Conservation (phyloP, 2,113 vertebrate species). For the Nothobranchius furzeri region DNA sequence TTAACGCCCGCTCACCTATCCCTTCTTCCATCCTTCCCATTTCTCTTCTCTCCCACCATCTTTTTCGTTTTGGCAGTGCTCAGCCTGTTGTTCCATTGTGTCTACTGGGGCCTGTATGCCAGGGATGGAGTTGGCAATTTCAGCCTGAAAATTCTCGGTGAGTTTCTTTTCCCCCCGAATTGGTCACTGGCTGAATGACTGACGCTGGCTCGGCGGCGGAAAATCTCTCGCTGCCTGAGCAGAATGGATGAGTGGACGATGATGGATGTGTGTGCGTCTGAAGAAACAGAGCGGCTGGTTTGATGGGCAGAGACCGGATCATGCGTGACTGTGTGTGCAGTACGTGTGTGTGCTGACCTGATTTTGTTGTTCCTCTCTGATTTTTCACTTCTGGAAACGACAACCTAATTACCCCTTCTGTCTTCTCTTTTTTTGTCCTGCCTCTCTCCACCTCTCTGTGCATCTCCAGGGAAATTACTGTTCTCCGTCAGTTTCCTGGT, state of each 20-base stretch:
- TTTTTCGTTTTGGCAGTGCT: slow-evolving; percentile 76
- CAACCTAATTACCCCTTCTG: slow-evolving; percentile 69
- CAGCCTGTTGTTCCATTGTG: slow-evolving; percentile 90
- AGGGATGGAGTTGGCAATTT: slow-evolving; percentile 86
- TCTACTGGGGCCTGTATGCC: slow-evolving; percentile 92
- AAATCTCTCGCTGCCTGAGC: slow-evolving; percentile 33
- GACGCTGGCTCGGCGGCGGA: slow-evolving; percentile 34
- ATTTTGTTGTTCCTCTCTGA: slow-evolving; percentile 54
- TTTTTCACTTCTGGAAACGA: slow-evolving; percentile 60
- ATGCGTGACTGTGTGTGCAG: slow-evolving; percentile 1
- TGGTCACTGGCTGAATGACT: slow-evolving; percentile 31
- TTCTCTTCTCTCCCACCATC: slow-evolving; percentile 15
- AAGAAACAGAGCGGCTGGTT: slow-evolving; percentile 18
- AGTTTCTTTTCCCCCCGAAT: slow-evolving; percentile 53
- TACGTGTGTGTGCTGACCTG: slow-evolving; percentile 54
- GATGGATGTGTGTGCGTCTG: slow-evolving; percentile 28
- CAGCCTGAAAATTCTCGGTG: slow-evolving; percentile 89
- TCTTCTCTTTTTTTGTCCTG: slow-evolving; percentile 39
- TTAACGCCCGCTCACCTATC: slow-evolving; percentile 3
- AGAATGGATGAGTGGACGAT: slow-evolving; percentile 39
- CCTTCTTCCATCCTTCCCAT: neutral
- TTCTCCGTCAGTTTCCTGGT: slow-evolving; percentile 93
- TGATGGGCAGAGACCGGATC: slow-evolving; percentile 9
- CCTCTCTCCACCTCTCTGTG: slow-evolving; percentile 46
- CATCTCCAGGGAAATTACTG: slow-evolving; percentile 87